phyloP scores from a whole-genome alignment of 2,888 invertebrate species.

The Sphaerophoria rueppellii region DNA sequence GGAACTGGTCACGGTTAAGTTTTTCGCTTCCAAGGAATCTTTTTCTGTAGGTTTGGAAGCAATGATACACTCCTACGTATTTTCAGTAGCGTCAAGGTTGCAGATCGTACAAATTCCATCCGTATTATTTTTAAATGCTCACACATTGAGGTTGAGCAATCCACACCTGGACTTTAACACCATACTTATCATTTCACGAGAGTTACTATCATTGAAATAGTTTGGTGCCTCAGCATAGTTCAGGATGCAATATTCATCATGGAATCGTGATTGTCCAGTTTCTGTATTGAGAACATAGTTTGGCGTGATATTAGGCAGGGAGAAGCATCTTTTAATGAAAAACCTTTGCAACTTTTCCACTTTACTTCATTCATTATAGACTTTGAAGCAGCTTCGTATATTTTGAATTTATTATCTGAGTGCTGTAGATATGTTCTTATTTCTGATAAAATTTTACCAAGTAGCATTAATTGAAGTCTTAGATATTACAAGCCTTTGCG shows the following conservation, averaged over 20 bases:
- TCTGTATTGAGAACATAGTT: too few species aligned
- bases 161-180: slow-evolving; percentile 21
- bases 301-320: too few species aligned
- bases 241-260: slow-evolving; percentile 25
- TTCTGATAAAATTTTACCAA: too few species aligned
- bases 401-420: too few species aligned
- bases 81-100: slow-evolving; percentile 1
- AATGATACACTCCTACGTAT: neutral
- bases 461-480: too few species aligned
- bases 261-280: slow-evolving; percentile 5
- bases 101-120: neutral
- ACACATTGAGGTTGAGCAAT: slow-evolving; percentile 5
- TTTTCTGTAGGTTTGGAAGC: slow-evolving; percentile 7
- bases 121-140: slow-evolving; percentile 9
- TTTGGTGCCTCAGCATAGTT: slow-evolving; percentile 3
- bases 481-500: too few species aligned
- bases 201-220: slow-evolving; percentile 21
- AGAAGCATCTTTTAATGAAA: too few species aligned
- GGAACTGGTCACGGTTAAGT: neutral
- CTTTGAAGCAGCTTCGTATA: too few species aligned
- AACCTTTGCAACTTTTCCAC: too few species aligned
- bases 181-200: slow-evolving; percentile 1
- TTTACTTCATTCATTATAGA: too few species aligned
- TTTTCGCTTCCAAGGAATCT: slow-evolving; percentile 7
- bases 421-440: too few species aligned